phyloP scores from a whole-genome alignment of 2,888 invertebrate genomes.

The Drosophila aldrichi region DNA sequence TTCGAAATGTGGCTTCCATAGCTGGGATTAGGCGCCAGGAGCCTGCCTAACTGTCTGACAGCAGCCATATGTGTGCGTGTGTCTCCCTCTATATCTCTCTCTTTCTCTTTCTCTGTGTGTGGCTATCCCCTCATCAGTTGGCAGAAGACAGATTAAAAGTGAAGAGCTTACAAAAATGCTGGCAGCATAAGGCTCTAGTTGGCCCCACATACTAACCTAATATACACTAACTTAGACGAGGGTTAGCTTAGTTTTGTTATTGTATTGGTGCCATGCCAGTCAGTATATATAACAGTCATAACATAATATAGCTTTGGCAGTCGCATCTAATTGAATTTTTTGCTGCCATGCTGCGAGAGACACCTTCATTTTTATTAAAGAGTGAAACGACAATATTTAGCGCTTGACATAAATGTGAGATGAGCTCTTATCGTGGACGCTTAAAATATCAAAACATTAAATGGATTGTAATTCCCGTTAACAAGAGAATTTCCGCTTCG shows the following conservation, averaged over 20 bases:
- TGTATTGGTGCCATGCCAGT: neutral
- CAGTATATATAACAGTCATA: neutral
- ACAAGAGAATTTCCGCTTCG: constrained; percentile 59
- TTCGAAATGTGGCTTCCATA: constrained; percentile 68
- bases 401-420: constrained; percentile 1
- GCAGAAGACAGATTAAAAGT: constrained; percentile 74
- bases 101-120: constrained; percentile 14
- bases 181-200: constrained; percentile 33
- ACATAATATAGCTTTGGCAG: neutral
- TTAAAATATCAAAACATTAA: constrained; percentile 48
- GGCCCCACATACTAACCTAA: constrained; percentile 17
- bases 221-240: constrained; percentile 33
- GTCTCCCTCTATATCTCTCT: constrained; percentile 12
- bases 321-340: neutral
- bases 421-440: constrained; percentile 15
- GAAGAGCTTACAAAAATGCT: constrained; percentile 64
- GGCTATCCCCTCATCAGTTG: constrained; percentile 54
- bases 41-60: constrained; percentile 49
- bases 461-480: constrained; percentile 53
- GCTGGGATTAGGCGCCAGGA: constrained; percentile 68
- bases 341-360: neutral
- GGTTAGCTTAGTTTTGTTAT: constrained; percentile 5
- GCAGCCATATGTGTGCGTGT: constrained; percentile 53
- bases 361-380: constrained; percentile 4
- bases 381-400: constrained; percentile 1